Percentiles rank a stretch among this genome's conserved stretches.
phyloP scores from a whole-genome alignment of 2,113 vertebrate genomes.

The Rallus limicola region DNA sequence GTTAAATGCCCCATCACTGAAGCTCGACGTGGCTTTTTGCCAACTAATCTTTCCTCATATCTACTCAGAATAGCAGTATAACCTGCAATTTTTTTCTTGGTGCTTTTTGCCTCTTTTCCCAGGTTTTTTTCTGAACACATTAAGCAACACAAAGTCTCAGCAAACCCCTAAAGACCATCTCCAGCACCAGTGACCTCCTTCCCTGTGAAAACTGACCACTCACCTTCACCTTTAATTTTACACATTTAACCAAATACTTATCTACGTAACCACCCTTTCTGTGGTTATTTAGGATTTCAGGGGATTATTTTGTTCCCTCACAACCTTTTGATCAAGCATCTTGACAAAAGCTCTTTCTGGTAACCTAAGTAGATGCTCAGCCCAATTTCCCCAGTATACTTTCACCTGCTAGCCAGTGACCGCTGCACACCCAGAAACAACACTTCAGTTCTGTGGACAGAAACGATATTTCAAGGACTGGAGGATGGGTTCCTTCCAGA shows the following conservation, averaged over 20 bases:
- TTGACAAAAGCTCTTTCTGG: not conserved
- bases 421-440: not conserved
- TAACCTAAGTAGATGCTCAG: not conserved
- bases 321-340: not conserved
- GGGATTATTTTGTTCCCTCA: not conserved
- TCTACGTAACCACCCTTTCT: not conserved
- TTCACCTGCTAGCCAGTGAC: fast-evolving
- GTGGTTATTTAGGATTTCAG: not conserved
- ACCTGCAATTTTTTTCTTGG: not conserved
- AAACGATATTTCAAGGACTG: not conserved
- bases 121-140: not conserved
- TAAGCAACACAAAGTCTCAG: not conserved
- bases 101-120: not conserved
- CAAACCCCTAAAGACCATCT: not conserved
- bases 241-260: not conserved
- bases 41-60: not conserved
- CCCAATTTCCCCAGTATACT: not conserved
- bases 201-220: not conserved
- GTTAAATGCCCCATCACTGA: not conserved
- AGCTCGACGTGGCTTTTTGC: not conserved
- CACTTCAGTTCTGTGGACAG: not conserved
- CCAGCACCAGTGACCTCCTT: not conserved
- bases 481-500: not conserved
- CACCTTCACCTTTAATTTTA: not conserved
- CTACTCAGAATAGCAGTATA: not conserved